Percentiles rank a stretch among this genome's conserved stretches.
Conservation (phyloP, 2,113 vertebrate species). For the Paramisgurnus dabryanus region DNA sequence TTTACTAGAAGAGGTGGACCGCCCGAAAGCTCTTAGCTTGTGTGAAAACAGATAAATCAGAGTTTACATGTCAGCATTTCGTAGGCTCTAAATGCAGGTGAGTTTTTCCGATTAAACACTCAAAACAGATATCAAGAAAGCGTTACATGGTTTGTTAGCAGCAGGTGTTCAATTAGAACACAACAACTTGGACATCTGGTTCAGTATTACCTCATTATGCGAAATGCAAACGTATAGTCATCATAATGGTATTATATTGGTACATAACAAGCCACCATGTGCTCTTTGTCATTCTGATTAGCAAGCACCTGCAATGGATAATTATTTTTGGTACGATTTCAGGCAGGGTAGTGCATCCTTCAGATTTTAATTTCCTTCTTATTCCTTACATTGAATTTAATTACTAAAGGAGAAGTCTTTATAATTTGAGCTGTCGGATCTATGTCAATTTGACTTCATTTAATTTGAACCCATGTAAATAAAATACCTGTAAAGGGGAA, state of each 20-base stretch:
- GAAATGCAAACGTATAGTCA: constrained; percentile 16
- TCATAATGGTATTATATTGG: constrained; percentile 26
- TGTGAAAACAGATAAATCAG: constrained; percentile 19
- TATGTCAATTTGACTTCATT: too few relatives aligned
- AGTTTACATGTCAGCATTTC: constrained; percentile 14
- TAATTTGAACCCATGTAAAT: too few relatives aligned
- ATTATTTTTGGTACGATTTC: background rate
- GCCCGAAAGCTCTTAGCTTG: constrained; percentile 17
- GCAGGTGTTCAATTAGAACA: constrained; percentile 49
- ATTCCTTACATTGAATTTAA: too few relatives aligned
- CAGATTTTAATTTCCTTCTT: too few relatives aligned
- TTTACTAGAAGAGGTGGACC: constrained; percentile 14
- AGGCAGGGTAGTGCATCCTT: background rate
- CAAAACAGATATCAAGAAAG: constrained; percentile 10
- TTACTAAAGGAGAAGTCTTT: too few relatives aligned
- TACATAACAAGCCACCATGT: constrained; percentile 22
- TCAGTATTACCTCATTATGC: constrained; percentile 19
- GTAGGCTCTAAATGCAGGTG: background rate
- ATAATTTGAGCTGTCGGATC: too few relatives aligned
- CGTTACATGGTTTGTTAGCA: constrained; percentile 42
- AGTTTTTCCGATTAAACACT: constrained; percentile 24
- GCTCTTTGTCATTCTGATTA: constrained; percentile 18
- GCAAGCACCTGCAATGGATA: constrained; percentile 23
- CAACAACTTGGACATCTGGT: constrained; percentile 31
- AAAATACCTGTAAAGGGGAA: too few relatives aligned